phyloP scores from a whole-genome alignment of 2,888 invertebrate species.

The Chalcosyrphus nemorum region DNA sequence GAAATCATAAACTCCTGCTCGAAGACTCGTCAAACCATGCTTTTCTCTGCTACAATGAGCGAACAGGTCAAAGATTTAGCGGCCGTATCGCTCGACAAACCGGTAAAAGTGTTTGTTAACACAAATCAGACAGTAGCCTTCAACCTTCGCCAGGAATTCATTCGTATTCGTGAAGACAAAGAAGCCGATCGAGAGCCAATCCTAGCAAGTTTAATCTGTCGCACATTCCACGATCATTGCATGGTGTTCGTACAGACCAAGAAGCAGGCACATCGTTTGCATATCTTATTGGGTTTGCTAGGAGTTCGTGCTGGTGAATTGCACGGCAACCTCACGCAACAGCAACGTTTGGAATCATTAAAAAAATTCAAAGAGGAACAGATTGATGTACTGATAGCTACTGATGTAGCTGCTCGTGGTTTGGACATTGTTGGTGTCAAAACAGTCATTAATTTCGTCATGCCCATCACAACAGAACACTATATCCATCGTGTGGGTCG shows the following conservation, averaged over 20 bases:
- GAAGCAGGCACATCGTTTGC: slow-evolving; percentile 95
- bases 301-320: slow-evolving; percentile 94
- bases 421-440: slow-evolving; percentile 98
- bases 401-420: slow-evolving; percentile 95
- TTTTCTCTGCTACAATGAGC: slow-evolving; percentile 99
- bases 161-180: slow-evolving; percentile 93
- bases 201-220: slow-evolving; percentile 89
- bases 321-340: slow-evolving; percentile 98
- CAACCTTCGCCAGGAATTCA: slow-evolving; percentile 97
- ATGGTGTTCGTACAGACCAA: slow-evolving; percentile 99
- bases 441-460: slow-evolving; percentile 97
- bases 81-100: slow-evolving; percentile 94
- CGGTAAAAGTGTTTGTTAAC: slow-evolving; percentile 97
- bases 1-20: slow-evolving; percentile 97
- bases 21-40: slow-evolving; percentile 95
- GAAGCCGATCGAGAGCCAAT: slow-evolving; percentile 97
- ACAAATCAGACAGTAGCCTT: slow-evolving; percentile 97
- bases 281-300: slow-evolving; percentile 94
- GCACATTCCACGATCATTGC: slow-evolving; percentile 95
- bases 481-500: slow-evolving; percentile 98
- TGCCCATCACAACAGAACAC: slow-evolving; percentile 97
- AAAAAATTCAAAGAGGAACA: slow-evolving; percentile 93
- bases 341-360: slow-evolving; percentile 94
- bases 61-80: slow-evolving; percentile 98
- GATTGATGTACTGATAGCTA: slow-evolving; percentile 94